Conservation (phyloP, 2,888 invertebrate genomes). For the Agrochola circellaris region DNA sequence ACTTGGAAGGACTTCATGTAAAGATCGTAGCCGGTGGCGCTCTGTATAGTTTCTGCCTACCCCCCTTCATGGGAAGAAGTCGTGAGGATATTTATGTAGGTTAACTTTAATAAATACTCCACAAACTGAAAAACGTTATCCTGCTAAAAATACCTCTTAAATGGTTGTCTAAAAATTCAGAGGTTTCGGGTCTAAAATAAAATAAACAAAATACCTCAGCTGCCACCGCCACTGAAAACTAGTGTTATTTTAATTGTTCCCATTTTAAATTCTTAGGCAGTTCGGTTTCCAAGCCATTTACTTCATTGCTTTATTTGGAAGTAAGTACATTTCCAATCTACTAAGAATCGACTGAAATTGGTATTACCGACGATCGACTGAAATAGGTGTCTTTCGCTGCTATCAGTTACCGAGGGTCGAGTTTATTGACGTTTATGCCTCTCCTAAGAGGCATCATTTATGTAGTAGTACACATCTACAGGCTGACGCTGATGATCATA, state of each 20-base stretch:
- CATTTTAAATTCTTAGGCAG: constrained; percentile 23
- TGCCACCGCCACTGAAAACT: neutral
- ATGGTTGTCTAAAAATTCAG: neutral
- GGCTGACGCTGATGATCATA: neutral
- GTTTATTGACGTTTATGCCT: too few relatives aligned
- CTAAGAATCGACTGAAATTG: neutral
- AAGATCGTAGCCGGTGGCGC: too few relatives aligned
- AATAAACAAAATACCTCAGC: neutral
- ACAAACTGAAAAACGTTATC: neutral
- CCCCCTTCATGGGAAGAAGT: too few relatives aligned
- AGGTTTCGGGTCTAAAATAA: neutral
- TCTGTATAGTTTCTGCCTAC: too few relatives aligned
- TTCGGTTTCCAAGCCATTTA: constrained; percentile 18
- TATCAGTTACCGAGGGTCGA: neutral
- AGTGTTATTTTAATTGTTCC: constrained; percentile 16
- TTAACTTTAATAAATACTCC: neutral
- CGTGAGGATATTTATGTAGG: too few relatives aligned
- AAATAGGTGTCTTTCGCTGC: neutral
- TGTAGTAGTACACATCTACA: neutral
- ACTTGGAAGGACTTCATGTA: too few relatives aligned
- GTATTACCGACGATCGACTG: too few relatives aligned
- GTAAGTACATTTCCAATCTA: constrained; percentile 12
- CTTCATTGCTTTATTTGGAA: constrained; percentile 29
- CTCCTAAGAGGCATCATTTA: neutral
- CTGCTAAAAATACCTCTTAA: neutral